phyloP scores from a whole-genome alignment of 2,113 vertebrate species.

The Chroicocephalus ridibundus region DNA sequence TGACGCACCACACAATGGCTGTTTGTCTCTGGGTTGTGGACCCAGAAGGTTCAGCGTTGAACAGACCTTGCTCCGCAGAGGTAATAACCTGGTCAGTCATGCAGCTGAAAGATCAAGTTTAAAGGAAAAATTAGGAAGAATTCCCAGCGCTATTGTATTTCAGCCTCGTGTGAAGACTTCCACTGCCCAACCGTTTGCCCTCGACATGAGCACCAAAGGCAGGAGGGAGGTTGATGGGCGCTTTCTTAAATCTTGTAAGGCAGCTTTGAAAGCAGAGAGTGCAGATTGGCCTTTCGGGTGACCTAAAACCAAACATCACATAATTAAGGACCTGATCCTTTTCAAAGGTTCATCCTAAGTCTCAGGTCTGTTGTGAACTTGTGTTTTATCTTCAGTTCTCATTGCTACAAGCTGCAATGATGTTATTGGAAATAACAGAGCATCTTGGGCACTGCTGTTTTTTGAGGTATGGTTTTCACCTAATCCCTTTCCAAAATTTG shows the following conservation, averaged over 20 bases:
- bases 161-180: constrained; percentile 58
- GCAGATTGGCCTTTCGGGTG: not conserved
- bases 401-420: not conserved
- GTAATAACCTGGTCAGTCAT: constrained; percentile 90
- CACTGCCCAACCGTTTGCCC: constrained; percentile 3
- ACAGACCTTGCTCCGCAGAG: constrained; percentile 72
- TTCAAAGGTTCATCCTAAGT: not conserved
- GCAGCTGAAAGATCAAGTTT: constrained; percentile 88
- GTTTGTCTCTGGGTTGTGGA: constrained; percentile 84
- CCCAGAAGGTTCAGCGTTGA: constrained; percentile 70
- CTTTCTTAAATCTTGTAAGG: constrained; percentile 47
- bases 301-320: not conserved
- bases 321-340: not conserved
- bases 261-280: constrained; percentile 41
- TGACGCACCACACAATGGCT: constrained; percentile 76
- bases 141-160: constrained; percentile 89
- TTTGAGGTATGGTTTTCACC: not conserved
- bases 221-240: constrained; percentile 74
- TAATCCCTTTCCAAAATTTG: not conserved
- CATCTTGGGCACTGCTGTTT: not conserved
- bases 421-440: not conserved
- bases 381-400: not conserved
- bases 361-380: not conserved
- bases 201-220: constrained; percentile 53
- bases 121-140: constrained; percentile 84